Evolutionary conservation across 2,797 vertebrate species (phyloP).

Genomic region (Rhinichthys osculus): DNA sequence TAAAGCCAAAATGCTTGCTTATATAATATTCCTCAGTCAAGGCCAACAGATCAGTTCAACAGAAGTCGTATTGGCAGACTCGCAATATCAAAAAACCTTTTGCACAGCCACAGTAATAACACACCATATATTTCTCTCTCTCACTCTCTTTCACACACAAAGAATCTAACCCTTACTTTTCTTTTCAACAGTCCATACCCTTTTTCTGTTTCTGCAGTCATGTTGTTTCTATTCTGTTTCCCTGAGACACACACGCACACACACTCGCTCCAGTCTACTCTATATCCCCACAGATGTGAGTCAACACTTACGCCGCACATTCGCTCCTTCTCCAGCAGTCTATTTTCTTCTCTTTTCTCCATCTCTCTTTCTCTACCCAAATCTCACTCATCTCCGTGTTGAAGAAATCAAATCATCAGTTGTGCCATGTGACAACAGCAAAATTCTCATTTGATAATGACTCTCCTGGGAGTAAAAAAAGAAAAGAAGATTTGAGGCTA

Average conservation of each 20-base stretch:
- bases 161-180: slow-evolving; percentile 26
- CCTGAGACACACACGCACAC: slow-evolving; percentile 3
- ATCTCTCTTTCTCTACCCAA: slow-evolving; percentile 5
- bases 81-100: slow-evolving; percentile 37
- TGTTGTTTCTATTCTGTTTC: slow-evolving; percentile 24
- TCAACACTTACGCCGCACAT: slow-evolving; percentile 20
- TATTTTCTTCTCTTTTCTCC: slow-evolving; percentile 15
- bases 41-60: slow-evolving; percentile 20
- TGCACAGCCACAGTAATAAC: slow-evolving; percentile 30
- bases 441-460: slow-evolving; percentile 39
- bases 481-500: slow-evolving; percentile 16
- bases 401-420: slow-evolving; percentile 23
- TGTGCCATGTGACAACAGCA: slow-evolving; percentile 19
- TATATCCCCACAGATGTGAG: slow-evolving; percentile 30
- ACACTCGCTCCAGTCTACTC: neutral
- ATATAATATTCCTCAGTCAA: slow-evolving; percentile 20
- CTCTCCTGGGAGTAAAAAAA: slow-evolving; percentile 32
- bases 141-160: neutral
- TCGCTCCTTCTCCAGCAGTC: neutral
- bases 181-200: slow-evolving; percentile 8
- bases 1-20: neutral
- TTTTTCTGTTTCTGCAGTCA: slow-evolving; percentile 32
- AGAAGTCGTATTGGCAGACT: slow-evolving; percentile 8
- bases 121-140: neutral
- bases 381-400: slow-evolving; percentile 3